Base-by-base conservation (phyloP, 2,797 vertebrate species). In the Pampus argenteus region DNA sequence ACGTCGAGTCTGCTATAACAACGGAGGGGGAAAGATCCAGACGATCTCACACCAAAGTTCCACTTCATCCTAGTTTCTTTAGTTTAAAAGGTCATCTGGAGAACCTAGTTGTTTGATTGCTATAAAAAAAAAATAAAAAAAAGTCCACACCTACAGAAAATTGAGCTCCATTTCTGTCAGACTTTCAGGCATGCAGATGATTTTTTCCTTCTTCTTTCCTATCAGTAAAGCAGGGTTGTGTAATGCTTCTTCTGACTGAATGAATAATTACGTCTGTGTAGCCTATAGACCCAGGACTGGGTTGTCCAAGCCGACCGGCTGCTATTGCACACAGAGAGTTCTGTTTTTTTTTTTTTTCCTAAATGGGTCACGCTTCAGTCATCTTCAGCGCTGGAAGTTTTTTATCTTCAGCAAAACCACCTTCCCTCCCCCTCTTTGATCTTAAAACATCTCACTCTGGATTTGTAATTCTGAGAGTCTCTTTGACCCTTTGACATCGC, bases 161-260 rank as follows among this genome's bases (percentile, higher is more conserved):
- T 9, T 18, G 14, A 79, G 55, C 73, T 73, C 44, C 20, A n/a
- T 66, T 78, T 70, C 48, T 61, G 31, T 70, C 71, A 79, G 70
- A 60, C 50, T 69, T 44, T 71, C 57, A 62, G 76, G 81, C 66
- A 70, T 29, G 56, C 47, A 48, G 38, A 38, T 38, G 55, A 25
- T 34, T 55, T 59, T 49, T 42, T 20, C 11, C 28, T 23, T 22
- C 22, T 58, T 79, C 49, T 28, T 51, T 68, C 31, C 55, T 56
- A 66, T 86, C 57, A 34, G 67, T 42, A 54, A 71, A 67, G 62
- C 61, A n/a, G 1, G 5, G 77, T 83, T 88, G 82, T 85, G 84
- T 86, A 89, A 88, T 58, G 52, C 68, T 58, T 82, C 72, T 88
- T 88, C 78, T 84, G 58, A 83, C 68, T 64, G 77, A 79, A 83